Percentiles rank a stretch among this genome's conserved stretches.
Evolutionary conservation across 37 sponge, comb jelly and placozoan species (phyloP).

Genomic region (Spongia lamella): DNA sequence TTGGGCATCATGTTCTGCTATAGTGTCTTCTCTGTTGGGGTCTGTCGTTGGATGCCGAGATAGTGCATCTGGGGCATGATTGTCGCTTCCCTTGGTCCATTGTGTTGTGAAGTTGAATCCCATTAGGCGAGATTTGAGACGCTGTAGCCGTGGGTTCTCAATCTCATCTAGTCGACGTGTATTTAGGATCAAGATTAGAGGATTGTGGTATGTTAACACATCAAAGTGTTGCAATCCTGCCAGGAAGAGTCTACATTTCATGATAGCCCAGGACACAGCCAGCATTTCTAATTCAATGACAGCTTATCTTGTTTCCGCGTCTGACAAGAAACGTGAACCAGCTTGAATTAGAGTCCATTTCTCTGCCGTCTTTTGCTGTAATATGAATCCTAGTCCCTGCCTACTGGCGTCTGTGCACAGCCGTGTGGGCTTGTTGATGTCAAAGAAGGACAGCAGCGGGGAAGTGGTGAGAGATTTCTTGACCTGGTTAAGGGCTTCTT

Average conservation of each 20-base stretch:
- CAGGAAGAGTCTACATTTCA: slow-evolving; percentile 5
- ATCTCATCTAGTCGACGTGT: too few relatives aligned
- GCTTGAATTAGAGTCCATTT: neutral
- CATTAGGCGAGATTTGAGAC: neutral
- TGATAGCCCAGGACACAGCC: slow-evolving; percentile 5
- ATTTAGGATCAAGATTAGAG: slow-evolving; percentile 17
- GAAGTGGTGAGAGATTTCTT: slow-evolving; percentile 2
- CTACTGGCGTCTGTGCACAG: too few relatives aligned
- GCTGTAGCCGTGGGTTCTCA: too few relatives aligned
- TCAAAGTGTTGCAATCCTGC: too few relatives aligned
- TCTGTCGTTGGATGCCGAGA: neutral
- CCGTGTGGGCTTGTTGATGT: too few relatives aligned
- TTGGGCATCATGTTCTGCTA: too few relatives aligned
- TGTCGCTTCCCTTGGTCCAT: slow-evolving; percentile 1
- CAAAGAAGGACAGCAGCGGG: slow-evolving; percentile 2
- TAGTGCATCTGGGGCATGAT: slow-evolving; percentile 4
- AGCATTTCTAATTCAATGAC: slow-evolving; percentile 6
- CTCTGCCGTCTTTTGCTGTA: neutral
- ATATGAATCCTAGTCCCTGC: too few relatives aligned
- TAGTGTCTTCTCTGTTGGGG: too few relatives aligned
- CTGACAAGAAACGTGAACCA: too few relatives aligned
- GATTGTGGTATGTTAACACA: slow-evolving; percentile 14
- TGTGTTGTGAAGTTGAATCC: slow-evolving; percentile 1
- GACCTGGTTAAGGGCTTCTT: neutral
- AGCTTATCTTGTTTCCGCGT: neutral